Percentiles rank a stretch among this genome's conserved stretches.
These are phyloP conservation scores for Apis cerana DNA, from an alignment of 1,140 invertebrate species.

Conservation along the genomic window DNA sequence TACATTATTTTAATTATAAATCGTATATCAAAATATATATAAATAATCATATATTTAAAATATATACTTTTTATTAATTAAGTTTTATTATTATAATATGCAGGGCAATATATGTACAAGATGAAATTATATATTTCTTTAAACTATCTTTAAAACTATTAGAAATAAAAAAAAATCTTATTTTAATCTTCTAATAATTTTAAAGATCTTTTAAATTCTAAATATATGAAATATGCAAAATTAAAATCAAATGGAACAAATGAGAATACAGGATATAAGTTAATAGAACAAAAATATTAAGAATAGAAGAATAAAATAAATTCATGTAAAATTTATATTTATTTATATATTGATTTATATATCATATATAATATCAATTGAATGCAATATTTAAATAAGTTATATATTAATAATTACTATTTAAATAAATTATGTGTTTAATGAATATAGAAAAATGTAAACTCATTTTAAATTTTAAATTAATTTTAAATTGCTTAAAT, in stretches of 20 bases:
- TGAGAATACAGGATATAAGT: not conserved
- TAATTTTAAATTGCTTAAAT: conserved; percentile 10
- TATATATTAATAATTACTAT: conserved; percentile 16
- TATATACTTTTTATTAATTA: conserved; percentile 9
- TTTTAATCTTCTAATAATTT: too few species aligned
- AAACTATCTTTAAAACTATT: too few species aligned
- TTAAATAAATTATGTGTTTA: not conserved
- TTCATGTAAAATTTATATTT: conserved; percentile 10
- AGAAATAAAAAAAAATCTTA: too few species aligned
- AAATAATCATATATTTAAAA: not conserved
- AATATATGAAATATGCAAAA: too few species aligned
- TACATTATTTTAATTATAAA: not conserved
- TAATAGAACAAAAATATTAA: not conserved
- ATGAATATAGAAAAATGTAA: not conserved
- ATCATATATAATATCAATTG: too few species aligned
- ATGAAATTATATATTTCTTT: too few species aligned
- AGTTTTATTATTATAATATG: not conserved
- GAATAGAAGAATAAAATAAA: conserved; percentile 7
- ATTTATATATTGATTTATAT: conserved; percentile 12
- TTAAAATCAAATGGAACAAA: conserved; percentile 10
- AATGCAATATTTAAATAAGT: too few species aligned
- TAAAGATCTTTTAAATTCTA: too few species aligned
- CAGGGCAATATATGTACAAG: not conserved
- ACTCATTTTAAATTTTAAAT: conserved; percentile 6
- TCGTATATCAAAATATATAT: too few species aligned